Conservation (phyloP, 2,113 vertebrate species). For the Oncorhynchus kisutch region DNA sequence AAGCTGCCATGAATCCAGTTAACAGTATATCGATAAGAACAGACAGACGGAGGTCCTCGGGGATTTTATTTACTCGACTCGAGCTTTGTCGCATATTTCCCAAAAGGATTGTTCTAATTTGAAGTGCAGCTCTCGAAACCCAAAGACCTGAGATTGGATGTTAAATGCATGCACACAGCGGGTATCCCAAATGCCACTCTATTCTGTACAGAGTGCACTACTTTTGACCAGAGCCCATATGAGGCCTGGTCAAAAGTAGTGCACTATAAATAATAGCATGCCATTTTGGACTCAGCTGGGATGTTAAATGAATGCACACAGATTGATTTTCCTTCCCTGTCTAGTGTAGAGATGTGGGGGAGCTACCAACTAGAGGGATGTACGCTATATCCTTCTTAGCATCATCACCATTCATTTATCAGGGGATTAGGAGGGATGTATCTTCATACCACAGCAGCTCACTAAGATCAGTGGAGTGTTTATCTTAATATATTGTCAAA, state of each 20-base stretch:
- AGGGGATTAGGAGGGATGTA: conserved; percentile 14
- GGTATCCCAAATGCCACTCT: too few species aligned
- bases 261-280: too few species aligned
- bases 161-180: not conserved
- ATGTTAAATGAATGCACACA: not conserved
- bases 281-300: not conserved
- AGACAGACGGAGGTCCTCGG: not conserved
- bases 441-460: conserved; percentile 24
- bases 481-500: not conserved
- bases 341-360: not conserved
- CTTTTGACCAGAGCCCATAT: too few species aligned
- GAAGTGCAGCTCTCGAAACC: not conserved
- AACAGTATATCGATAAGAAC: too few species aligned
- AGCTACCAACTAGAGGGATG: not conserved
- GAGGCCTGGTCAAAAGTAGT: too few species aligned
- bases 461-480: not conserved
- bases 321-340: conserved; percentile 8
- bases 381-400: conserved; percentile 48
- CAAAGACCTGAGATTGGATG: not conserved
- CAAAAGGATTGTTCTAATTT: not conserved
- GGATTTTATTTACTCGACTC: conserved; percentile 8
- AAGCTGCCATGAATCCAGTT: not conserved
- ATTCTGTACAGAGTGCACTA: too few species aligned
- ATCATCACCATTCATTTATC: conserved; percentile 35
- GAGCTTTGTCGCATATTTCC: not conserved